Conservation (phyloP, 2,888 invertebrate species). For the Shargacucullia verbasci region DNA sequence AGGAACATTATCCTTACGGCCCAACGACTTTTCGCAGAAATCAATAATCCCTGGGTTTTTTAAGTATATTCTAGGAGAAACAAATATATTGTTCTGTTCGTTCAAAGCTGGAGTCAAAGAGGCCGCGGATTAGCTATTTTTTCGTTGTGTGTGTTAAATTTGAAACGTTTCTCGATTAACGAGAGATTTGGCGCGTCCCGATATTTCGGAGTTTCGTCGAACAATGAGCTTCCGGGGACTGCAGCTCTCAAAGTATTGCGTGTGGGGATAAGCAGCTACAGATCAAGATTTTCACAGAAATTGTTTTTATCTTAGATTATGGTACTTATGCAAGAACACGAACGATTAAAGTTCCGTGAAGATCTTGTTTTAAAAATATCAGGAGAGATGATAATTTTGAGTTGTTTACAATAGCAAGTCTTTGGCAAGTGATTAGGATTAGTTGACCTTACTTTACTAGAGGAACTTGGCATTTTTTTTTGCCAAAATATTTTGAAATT, state of each 20-base stretch:
- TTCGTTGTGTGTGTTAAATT: conserved; percentile 76
- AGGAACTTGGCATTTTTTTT: no score
- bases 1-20: conserved; percentile 83
- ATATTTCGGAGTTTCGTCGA: conserved; percentile 72
- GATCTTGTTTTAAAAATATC: conserved; percentile 35
- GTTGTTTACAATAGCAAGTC: not conserved
- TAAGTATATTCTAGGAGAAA: conserved; percentile 79
- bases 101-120: conserved; percentile 79
- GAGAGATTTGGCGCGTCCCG: conserved; percentile 80
- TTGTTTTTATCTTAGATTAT: conserved; percentile 56
- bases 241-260: conserved; percentile 73
- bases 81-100: conserved; percentile 77
- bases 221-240: conserved; percentile 85
- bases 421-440: not conserved
- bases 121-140: conserved; percentile 86
- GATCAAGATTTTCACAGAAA: conserved; percentile 75
- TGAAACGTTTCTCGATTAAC: conserved; percentile 83
- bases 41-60: conserved; percentile 85
- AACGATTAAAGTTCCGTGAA: conserved; percentile 23
- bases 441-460: not conserved
- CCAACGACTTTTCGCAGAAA: conserved; percentile 82
- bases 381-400: conserved; percentile 16
- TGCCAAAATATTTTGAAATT: no score
- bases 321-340: conserved; percentile 53
- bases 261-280: conserved; percentile 70